phyloP scores from a whole-genome alignment of 2,797 vertebrate genomes.

The Diceros bicornis region DNA sequence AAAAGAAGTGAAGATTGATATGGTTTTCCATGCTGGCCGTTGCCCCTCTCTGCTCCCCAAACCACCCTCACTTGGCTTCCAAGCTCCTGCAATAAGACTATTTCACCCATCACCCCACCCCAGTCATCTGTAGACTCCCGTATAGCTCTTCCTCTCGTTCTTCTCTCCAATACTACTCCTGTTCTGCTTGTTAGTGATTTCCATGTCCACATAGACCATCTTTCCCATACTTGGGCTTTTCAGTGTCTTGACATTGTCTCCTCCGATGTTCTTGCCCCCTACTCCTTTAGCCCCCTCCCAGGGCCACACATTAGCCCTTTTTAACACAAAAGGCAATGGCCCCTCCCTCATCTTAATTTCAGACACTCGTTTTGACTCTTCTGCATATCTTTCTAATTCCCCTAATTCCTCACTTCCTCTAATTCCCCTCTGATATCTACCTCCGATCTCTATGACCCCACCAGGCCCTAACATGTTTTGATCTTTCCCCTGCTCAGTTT shows the following conservation, averaged over 20 bases:
- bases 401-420: neutral
- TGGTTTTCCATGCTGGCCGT: neutral
- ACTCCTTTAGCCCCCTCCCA: no score
- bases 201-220: fast-evolving
- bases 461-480: neutral
- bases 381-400: neutral
- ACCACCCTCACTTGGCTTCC: neutral
- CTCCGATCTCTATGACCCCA: neutral
- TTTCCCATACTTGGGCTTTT: neutral
- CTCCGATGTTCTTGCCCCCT: neutral
- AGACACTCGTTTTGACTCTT: neutral
- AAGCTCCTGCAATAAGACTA: neutral
- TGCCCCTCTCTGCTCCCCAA: neutral
- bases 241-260: neutral
- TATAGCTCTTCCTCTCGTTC: fast-evolving
- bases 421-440: fast-evolving
- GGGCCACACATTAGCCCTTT: neutral
- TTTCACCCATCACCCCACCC: fast-evolving
- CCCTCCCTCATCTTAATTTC: neutral
- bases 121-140: fast-evolving
- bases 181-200: neutral
- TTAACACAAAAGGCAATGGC: neutral
- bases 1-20: neutral
- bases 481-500: neutral
- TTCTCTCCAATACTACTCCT: neutral